Evolutionary conservation across 2,113 vertebrate species (phyloP).

Genomic region (Brachyhypopomus gauderio): DNA sequence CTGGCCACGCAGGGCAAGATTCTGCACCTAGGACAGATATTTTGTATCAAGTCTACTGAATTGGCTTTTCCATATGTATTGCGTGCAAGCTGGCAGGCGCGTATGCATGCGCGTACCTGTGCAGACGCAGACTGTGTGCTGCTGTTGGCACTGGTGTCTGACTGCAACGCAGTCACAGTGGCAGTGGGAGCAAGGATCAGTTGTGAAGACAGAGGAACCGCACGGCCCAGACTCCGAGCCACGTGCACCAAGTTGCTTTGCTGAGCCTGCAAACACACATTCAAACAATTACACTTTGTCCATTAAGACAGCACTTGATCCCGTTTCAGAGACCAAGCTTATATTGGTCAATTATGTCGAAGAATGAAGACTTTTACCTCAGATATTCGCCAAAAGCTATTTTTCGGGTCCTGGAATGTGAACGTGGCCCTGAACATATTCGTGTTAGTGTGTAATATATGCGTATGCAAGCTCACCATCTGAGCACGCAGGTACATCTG

Average conservation of each 20-base stretch:
- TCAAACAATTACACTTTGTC: background rate
- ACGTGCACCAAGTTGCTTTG: constrained; percentile 84
- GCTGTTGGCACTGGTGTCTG: constrained; percentile 80
- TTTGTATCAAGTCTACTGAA: background rate
- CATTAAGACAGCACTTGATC: no score
- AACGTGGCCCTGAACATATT: background rate
- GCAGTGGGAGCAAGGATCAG: constrained; percentile 97
- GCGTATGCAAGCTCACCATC: constrained; percentile 83
- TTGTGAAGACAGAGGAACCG: constrained; percentile 85
- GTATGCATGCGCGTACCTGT: constrained; percentile 75
- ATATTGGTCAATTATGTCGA: background rate
- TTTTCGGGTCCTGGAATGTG: background rate
- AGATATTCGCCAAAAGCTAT: background rate
- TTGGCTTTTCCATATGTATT: background rate
- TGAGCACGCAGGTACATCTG: constrained; percentile 98
- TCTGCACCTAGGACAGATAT: constrained; percentile 79
- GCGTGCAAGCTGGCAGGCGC: background rate
- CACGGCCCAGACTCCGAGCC: constrained; percentile 78
- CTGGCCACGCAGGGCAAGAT: constrained; percentile 83
- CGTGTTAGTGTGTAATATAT: constrained; percentile 1
- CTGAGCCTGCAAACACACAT: constrained; percentile 76
- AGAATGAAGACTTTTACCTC: background rate
- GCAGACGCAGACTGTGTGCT: constrained; percentile 71
- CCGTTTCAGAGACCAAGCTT: background rate
- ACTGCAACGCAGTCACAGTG: constrained; percentile 89